Percentiles rank a stretch among this genome's conserved stretches.
Evolutionary conservation across 2,797 vertebrate species (phyloP).

Genomic region (Jordanella pulchra): DNA sequence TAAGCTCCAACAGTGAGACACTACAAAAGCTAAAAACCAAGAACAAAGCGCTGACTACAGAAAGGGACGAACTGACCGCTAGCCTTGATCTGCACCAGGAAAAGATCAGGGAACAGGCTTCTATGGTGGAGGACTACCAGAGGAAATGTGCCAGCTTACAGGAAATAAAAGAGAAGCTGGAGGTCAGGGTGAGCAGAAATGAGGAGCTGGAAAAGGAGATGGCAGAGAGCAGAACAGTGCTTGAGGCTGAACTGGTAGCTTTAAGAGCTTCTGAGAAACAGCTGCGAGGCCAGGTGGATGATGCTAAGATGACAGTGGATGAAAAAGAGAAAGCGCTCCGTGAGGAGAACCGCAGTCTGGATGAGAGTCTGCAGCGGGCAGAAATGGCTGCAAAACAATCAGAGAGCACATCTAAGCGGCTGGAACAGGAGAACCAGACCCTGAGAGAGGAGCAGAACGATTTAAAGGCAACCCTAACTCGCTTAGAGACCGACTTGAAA

Average conservation of each 20-base stretch:
- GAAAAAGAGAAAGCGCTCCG: conserved; percentile 82
- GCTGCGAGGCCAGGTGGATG: conserved; percentile 75
- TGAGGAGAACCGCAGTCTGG: conserved; percentile 80
- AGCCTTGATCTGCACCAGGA: conserved; percentile 75
- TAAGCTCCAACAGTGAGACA: conserved; percentile 76
- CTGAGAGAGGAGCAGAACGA: conserved; percentile 83
- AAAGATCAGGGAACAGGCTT: conserved; percentile 63
- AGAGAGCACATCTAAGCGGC: conserved; percentile 71
- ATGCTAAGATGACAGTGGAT: conserved; percentile 75
- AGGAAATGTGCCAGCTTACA: conserved; percentile 67
- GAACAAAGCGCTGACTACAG: conserved; percentile 72
- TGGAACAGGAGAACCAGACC: conserved; percentile 82
- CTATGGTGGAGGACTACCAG: conserved; percentile 69
- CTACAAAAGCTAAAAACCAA: conserved; percentile 80
- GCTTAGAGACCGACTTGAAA: conserved; percentile 82
- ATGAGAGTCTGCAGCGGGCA: conserved; percentile 83
- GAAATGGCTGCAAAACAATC: conserved; percentile 74
- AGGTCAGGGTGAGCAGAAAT: conserved; percentile 65
- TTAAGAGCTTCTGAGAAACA: conserved; percentile 85
- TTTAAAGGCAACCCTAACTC: conserved; percentile 74
- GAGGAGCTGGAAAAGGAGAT: conserved; percentile 77
- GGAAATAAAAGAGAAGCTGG: conserved; percentile 72
- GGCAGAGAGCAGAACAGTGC: conserved; percentile 59
- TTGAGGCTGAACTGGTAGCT: conserved; percentile 77
- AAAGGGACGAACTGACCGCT: conserved; percentile 77